Conservation (phyloP, 1,140 invertebrate genomes). For the Metopolophium dirhodum region DNA sequence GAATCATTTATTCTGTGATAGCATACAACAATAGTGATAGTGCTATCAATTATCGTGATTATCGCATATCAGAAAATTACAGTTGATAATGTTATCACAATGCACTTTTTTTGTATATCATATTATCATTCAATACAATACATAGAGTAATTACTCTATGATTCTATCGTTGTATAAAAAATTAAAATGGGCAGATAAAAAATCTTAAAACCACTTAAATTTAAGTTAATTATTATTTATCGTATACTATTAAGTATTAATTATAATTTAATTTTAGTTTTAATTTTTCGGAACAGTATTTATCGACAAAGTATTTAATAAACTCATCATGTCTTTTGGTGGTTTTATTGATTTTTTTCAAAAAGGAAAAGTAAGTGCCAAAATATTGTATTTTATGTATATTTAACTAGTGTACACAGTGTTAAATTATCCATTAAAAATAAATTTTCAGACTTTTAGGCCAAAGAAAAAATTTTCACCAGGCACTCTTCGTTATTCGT, state of each 20-base stretch:
- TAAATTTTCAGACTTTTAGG: constrained; percentile 76
- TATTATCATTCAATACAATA: too few species aligned
- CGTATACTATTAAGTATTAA: neutral
- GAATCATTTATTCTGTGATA: too few species aligned
- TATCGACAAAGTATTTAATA: neutral
- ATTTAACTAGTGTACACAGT: neutral
- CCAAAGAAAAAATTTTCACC: constrained; percentile 91
- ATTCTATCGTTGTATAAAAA: neutral
- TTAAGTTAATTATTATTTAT: neutral
- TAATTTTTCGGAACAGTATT: neutral
- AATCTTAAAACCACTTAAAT: neutral
- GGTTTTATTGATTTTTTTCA: constrained; percentile 83
- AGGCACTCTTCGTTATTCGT: constrained; percentile 88
- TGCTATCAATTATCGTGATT: neutral
- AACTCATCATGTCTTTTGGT: constrained; percentile 63
- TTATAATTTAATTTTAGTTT: neutral
- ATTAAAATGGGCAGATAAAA: neutral
- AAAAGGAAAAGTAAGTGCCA: constrained; percentile 74
- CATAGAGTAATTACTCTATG: too few species aligned
- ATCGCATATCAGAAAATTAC: neutral
- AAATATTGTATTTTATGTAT: neutral
- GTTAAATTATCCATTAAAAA: neutral
- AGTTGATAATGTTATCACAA: constrained; percentile 8
- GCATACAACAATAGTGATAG: too few species aligned
- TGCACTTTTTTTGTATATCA: neutral